Percentiles rank a stretch among this genome's conserved stretches.
These are phyloP conservation scores for Papilio protenor DNA, from an alignment of 2,888 invertebrate genomes.

Conservation along the genomic window DNA sequence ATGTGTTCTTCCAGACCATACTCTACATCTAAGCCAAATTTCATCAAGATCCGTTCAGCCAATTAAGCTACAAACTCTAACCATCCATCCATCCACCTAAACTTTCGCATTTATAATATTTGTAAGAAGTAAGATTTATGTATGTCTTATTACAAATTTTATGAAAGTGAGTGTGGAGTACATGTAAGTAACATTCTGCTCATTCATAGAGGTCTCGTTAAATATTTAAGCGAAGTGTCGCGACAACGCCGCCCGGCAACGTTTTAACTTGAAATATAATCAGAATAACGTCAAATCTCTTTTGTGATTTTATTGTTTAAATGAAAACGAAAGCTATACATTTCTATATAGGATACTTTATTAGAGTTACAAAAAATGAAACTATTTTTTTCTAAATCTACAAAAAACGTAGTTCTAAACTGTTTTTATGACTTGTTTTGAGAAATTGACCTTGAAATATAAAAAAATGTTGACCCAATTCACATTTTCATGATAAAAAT, in stretches of 20 bases:
- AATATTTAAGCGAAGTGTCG: slow-evolving; percentile 7
- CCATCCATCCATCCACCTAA: too few relatives aligned
- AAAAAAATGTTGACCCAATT: slow-evolving; percentile 17
- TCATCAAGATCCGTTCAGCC: too few relatives aligned
- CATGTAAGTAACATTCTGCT: slow-evolving; percentile 14
- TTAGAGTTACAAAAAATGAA: too few relatives aligned
- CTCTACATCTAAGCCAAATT: too few relatives aligned
- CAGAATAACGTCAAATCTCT: not conserved
- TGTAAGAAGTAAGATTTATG: too few relatives aligned
- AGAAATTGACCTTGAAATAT: not conserved
- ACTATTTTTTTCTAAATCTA: too few relatives aligned
- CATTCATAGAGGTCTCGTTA: slow-evolving; percentile 18
- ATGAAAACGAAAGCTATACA: not conserved
- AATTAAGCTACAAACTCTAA: too few relatives aligned
- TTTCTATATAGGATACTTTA: not conserved
- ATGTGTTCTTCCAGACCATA: too few relatives aligned
- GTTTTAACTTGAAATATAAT: slow-evolving; percentile 15
- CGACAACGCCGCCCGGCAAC: not conserved
- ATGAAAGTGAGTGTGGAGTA: slow-evolving; percentile 16
- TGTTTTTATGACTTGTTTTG: not conserved
- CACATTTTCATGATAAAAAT: slow-evolving; percentile 10
- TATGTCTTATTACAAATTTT: not conserved
- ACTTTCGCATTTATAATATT: too few relatives aligned
- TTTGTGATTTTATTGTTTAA: not conserved
- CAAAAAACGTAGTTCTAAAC: not conserved